These are phyloP conservation scores for Mola mola DNA, from an alignment of 2,113 vertebrate genomes.

Conservation along the genomic window DNA sequence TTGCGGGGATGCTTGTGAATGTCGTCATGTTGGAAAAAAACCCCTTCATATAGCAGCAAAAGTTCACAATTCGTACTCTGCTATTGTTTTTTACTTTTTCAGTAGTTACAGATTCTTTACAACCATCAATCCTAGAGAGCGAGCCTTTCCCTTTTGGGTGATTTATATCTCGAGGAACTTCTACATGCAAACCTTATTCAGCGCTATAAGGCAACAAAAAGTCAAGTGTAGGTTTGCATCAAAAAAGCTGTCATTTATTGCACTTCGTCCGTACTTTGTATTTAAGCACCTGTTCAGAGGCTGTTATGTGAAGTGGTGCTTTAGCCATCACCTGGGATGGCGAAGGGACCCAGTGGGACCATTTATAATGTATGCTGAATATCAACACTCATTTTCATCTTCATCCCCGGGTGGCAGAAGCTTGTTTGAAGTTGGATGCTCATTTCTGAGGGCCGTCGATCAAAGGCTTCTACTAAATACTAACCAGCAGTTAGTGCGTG, in stretches of 20 bases:
- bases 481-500: no score
- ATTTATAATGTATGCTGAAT: slow-evolving; percentile 49
- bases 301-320: slow-evolving; percentile 60
- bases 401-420: slow-evolving; percentile 40
- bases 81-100: no score
- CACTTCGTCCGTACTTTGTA: slow-evolving; percentile 46
- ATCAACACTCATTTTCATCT: slow-evolving; percentile 42
- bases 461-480: background rate
- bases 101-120: no score
- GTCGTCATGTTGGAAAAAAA: no score
- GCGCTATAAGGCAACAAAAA: slow-evolving; percentile 24
- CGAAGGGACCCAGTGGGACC: slow-evolving; percentile 53
- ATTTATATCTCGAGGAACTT: no score
- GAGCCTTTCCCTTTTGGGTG: no score
- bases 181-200: background rate
- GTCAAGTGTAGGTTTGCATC: slow-evolving; percentile 27
- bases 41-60: no score
- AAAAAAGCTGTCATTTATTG: slow-evolving; percentile 47
- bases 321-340: slow-evolving; percentile 33
- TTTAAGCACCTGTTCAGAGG: slow-evolving; percentile 50
- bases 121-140: no score
- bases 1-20: no score
- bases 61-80: no score
- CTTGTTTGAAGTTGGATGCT: slow-evolving; percentile 51
- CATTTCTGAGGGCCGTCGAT: no score